phyloP scores from a whole-genome alignment of 1,140 invertebrate genomes.

The Penaeus indicus region DNA sequence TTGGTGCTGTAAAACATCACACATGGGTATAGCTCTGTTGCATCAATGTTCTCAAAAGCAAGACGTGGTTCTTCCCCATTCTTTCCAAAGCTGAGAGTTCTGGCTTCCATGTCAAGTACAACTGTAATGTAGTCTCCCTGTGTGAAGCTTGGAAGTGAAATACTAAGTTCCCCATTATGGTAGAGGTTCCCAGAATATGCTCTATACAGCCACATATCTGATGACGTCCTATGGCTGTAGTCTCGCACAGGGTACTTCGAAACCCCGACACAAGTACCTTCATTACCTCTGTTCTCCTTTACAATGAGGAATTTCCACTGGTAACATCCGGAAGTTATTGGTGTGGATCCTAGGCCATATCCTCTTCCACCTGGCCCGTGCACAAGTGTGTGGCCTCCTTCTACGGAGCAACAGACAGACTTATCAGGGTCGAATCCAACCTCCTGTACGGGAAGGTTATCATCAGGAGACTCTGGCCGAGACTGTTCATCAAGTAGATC shows the following conservation, averaged over 20 bases:
- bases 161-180: constrained; percentile 76
- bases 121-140: constrained; percentile 80
- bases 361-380: constrained; percentile 76
- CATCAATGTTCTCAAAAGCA: constrained; percentile 78
- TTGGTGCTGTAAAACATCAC: constrained; percentile 80
- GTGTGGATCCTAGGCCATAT: constrained; percentile 75
- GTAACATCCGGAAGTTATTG: constrained; percentile 77
- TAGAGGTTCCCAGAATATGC: constrained; percentile 81
- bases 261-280: constrained; percentile 79
- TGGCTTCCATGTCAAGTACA: constrained; percentile 78
- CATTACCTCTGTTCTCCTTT: constrained; percentile 79
- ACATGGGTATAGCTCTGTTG: constrained; percentile 77
- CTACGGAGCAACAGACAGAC: constrained; percentile 75
- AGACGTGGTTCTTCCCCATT: constrained; percentile 78
- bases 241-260: constrained; percentile 77
- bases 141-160: constrained; percentile 75
- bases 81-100: constrained; percentile 79
- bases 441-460: constrained; percentile 73
- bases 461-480: constrained; percentile 68
- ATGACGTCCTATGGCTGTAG: constrained; percentile 77
- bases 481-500: constrained; percentile 60
- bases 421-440: constrained; percentile 78
- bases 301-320: constrained; percentile 81
- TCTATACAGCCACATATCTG: constrained; percentile 80
- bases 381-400: constrained; percentile 75